Percentiles rank a stretch among this genome's conserved stretches.
phyloP scores from a whole-genome alignment of 2,113 vertebrate genomes.

The Pituophis catenifer region DNA sequence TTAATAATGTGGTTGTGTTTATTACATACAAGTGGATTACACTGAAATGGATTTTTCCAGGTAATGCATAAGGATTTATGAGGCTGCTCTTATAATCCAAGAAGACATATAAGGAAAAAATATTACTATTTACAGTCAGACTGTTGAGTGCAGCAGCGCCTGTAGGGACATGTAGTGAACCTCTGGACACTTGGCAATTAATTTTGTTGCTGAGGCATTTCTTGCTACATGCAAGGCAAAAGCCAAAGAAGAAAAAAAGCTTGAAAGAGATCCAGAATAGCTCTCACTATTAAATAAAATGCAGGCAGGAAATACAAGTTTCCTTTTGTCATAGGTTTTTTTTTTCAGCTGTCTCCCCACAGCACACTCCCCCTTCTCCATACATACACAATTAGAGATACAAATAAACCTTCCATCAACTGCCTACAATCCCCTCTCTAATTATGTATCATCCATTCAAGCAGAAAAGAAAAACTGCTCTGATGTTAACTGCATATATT shows the following conservation, averaged over 20 bases:
- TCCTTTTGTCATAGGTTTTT: constrained; percentile 54
- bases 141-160: constrained; percentile 44
- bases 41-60: constrained; percentile 46
- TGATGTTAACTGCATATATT: constrained; percentile 26
- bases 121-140: constrained; percentile 44
- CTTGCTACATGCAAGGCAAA: constrained; percentile 53
- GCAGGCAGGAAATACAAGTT: constrained; percentile 48
- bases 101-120: constrained; percentile 42
- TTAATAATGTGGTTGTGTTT: constrained; percentile 50
- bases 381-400: constrained; percentile 42
- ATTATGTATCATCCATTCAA: constrained; percentile 37
- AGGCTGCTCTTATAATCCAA: constrained; percentile 42
- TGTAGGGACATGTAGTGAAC: constrained; percentile 50
- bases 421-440: constrained; percentile 44
- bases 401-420: constrained; percentile 34
- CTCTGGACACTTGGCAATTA: constrained; percentile 55
- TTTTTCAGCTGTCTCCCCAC: constrained; percentile 59
- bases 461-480: constrained; percentile 35
- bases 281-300: constrained; percentile 51
- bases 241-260: constrained; percentile 60
- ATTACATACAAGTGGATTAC: constrained; percentile 47
- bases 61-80: constrained; percentile 54
- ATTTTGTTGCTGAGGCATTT: constrained; percentile 46
- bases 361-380: constrained; percentile 39
- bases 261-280: constrained; percentile 50